Evolutionary conservation across 2,797 vertebrate species (phyloP), one percentile per base, ranked within the genome.

Genomic region (Gastrophryne carolinensis): DNA sequence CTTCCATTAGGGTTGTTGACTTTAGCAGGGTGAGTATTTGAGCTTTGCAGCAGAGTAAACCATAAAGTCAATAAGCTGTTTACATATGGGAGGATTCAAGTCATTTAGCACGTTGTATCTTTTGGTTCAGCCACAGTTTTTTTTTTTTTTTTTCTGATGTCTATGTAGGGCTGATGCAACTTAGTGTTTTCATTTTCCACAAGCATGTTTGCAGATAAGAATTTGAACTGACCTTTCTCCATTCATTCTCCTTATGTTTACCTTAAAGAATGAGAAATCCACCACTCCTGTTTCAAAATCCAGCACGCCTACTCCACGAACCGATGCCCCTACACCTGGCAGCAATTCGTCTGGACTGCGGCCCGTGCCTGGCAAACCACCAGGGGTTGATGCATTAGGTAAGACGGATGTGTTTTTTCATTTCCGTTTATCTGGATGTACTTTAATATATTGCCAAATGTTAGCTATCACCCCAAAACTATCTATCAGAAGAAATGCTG

Each of bases 251-350:
- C 17, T 34, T n/a, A n/a, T n/a, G n/a, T n/a, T n/a, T n/a, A n/a
- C n/a, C 29, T 35, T 30, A 2, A 90, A 99, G 98, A 99, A 98
- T 89, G 98, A 99, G 91, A 99, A 99, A 91, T 98, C 97, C 80
- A 98, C 95, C 72, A 99, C 96, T 84, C 96, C 97, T 72, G 97
- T 97, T 85, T 95, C 97, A 73, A 99, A 99, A 88, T 98, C 98
- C 80, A 99, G 91, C 89, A 99, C 96, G 67, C 97, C 98, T 79
- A 98, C 97, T 83, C 96, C 97, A 62, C 93, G 96, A 76, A 95
- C 92, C 7, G 97, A 99, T 57, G 96, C 94, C 52, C 97, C 98
- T 75, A 98, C 96, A 81, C 97, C 97, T 81, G 96, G 96, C 88
- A 98, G 95, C 87, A 98, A 95, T 86, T 95, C 96, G 70, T 96